Base-by-base conservation (phyloP, 2,888 invertebrate species). In the Ophioninae sp. region DNA sequence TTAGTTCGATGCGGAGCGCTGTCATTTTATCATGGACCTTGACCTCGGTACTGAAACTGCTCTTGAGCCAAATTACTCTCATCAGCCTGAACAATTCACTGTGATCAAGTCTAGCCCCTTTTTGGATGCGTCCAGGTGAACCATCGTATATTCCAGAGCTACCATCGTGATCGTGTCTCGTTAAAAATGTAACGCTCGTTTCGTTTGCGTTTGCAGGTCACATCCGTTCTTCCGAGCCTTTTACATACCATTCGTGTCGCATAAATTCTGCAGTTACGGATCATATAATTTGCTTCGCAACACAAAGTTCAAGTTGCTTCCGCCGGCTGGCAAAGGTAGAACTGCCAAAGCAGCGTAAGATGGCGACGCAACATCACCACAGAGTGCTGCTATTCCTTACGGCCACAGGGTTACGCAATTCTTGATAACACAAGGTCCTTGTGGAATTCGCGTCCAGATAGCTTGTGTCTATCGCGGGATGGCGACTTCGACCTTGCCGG, bases 21-120 rank as follows among this genome's bases (percentile, higher is more conserved):
- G 98, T 90, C 96, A 98, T 93, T 98, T 97, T 91, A 93, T 99
- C 37, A 94, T 98, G 68, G 98, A 98, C 93, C 95, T 97, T 7
- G 97, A 98, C 92, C 93, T 95, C 56, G 96, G 95, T 0, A 93
- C 93, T 76, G 95, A 96, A 78, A 95, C 96, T 0, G 90, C 93
- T 0, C 91, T 96, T 64, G 97, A 98, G 91, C 98, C 98, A 0
- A 95, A 95, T 87, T 98, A 98, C 94, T 94, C 96, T 22, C 94
- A 94, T 51, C 94, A 95, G 86, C 93, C 93, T 9, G 94, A 94
- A 67, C 94, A 95, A 30, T 98, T 98, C 97, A 95, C 95, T 76
- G 92, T 96, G 3, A 91, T 98, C 41, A 95, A 96, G 85, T 94
- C 95, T 37, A 94, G 96, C 2, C 95, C 95, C 73, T 97, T 98